Base-by-base conservation (phyloP, 2,797 vertebrate species). In the Perodicticus potto region DNA sequence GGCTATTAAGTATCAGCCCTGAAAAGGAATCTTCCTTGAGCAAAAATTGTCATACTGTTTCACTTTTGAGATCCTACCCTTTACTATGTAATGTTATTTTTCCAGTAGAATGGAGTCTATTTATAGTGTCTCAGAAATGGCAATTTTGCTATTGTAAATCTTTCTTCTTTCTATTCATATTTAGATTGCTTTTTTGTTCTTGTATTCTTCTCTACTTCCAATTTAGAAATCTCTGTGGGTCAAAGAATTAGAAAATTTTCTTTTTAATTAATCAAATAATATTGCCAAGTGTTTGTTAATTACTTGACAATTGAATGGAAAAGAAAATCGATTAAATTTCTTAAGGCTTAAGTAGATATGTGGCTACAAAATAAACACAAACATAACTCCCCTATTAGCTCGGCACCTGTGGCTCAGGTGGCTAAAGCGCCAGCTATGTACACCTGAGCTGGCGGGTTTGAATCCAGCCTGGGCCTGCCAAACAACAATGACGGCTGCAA, bases 191-290 rank as follows among this genome's bases (percentile, higher is more conserved):
- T 7, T 93, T 93, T 7, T 70, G 7, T 93, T 45, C 13, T 95
- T 90, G n/a, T 86, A 83, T 63, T 89, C 13, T 96, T 12, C 17
- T 32, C 23, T 14, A 87, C 8, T 19, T 29, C 22, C 29, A 67
- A 73, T 57, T 67, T 37, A 93, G 55, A 94, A 94, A 84, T 89
- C 55, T 59, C 37, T 89, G 40, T 45, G 29, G 5, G 32, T 91
- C 55, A 88, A 78, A 94, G 40, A 83, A 86, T 77, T 63, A 94
- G 5, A 81, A 95, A 89, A 73, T 11, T 70, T 90, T 72, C 8
- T 93, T 91, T 91, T 95, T 89, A 90, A 78, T 67, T 77, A 92
- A 87, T 76, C 77, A 82, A 92, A 69, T 23, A 69, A 89, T 65
- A 88, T 43, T 63, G n/a, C n/a, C 59, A 95, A 70, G 4, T 53